These are phyloP conservation scores for Coregonus ussuriensis DNA, from an alignment of 2,797 vertebrate species.

Conservation along the genomic window DNA sequence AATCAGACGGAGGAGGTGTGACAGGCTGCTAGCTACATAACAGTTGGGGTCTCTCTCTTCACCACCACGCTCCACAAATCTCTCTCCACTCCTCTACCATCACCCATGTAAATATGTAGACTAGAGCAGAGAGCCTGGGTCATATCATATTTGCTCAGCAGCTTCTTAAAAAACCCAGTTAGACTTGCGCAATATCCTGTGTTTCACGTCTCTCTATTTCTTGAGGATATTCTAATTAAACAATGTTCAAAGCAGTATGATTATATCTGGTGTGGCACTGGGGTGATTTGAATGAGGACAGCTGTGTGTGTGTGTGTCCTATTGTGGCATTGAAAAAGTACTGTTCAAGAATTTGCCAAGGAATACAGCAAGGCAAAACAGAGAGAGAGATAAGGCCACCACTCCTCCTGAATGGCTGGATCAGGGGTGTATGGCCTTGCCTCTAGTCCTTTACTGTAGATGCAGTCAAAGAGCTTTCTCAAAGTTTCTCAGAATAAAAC, in stretches of 20 bases:
- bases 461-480: background rate
- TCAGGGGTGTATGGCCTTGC: too few species aligned
- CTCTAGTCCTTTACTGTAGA: background rate
- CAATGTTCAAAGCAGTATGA: too few species aligned
- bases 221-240: slow-evolving; percentile 22
- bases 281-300: background rate
- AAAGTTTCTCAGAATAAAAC: background rate
- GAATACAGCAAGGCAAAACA: too few species aligned
- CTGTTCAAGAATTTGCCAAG: too few species aligned
- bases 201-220: slow-evolving; percentile 18
- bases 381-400: too few species aligned
- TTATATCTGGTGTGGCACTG: background rate
- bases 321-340: too few species aligned
- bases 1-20: slow-evolving; percentile 2
- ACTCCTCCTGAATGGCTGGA: too few species aligned
- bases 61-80: background rate
- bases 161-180: too few species aligned
- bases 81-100: background rate
- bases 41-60: background rate
- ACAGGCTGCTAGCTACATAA: background rate
- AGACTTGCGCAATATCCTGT: slow-evolving; percentile 12
- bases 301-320: too few species aligned
- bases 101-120: background rate
- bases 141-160: slow-evolving; percentile 12
- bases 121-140: background rate